phyloP scores from a whole-genome alignment of 2,113 vertebrate species.

The Romanogobio albipinnatus region DNA sequence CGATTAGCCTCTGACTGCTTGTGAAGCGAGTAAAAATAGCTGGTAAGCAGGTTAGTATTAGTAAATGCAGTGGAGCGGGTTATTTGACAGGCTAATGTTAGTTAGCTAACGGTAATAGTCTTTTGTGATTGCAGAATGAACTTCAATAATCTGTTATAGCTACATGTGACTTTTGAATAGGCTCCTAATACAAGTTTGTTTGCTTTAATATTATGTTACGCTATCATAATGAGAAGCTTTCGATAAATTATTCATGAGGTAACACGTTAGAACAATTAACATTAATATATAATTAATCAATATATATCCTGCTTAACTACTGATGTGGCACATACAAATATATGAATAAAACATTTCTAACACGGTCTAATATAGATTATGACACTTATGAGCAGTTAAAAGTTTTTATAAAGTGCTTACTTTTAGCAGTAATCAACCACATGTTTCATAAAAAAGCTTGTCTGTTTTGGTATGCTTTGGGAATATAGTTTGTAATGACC shows the following conservation, averaged over 20 bases:
- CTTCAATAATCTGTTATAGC: not conserved
- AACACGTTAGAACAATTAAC: not conserved
- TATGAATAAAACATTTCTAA: not conserved
- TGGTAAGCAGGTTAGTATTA: conserved; percentile 6
- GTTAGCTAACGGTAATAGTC: conserved; percentile 6
- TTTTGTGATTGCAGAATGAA: not conserved
- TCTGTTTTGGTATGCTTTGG: not conserved
- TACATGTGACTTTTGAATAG: not conserved
- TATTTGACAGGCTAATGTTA: conserved; percentile 13
- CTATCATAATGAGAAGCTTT: not conserved
- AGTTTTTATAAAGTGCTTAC: not conserved
- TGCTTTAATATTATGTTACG: not conserved
- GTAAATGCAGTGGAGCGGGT: not conserved
- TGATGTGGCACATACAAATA: not conserved
- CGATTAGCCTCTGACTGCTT: not conserved
- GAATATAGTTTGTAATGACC: not conserved
- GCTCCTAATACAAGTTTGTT: not conserved
- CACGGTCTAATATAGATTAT: not conserved
- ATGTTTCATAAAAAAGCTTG: not conserved
- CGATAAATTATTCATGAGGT: not conserved
- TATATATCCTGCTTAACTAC: not conserved
- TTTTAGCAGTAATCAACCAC: not conserved
- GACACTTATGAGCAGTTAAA: not conserved
- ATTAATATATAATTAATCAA: not conserved
- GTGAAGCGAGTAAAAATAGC: not conserved